Conservation (phyloP, 1,140 invertebrate species). For the Ceratitis capitata region DNA sequence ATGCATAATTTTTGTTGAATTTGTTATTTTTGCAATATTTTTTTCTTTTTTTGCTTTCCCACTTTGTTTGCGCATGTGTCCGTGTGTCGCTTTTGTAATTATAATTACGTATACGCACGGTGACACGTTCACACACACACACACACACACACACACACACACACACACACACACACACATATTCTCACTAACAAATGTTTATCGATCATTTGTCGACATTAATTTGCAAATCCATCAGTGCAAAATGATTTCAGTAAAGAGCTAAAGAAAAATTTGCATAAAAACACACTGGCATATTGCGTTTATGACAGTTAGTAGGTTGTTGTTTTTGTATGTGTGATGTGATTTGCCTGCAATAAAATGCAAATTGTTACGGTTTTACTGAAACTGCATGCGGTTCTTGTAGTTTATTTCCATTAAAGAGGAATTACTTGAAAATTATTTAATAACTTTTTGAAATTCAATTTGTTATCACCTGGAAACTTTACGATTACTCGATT, state of each 20-base stretch:
- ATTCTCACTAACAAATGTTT: background rate
- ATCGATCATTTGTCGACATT: slow-evolving; percentile 1
- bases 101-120: slow-evolving; percentile 20
- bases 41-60: background rate
- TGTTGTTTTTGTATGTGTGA: background rate
- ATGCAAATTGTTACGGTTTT: too few relatives aligned
- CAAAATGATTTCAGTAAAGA: background rate
- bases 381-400: too few relatives aligned
- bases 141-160: background rate
- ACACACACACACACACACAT: background rate
- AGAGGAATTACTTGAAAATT: too few relatives aligned
- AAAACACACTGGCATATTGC: background rate
- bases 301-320: background rate
- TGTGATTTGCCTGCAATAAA: background rate
- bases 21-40: slow-evolving; percentile 28
- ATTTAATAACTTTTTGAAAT: too few relatives aligned
- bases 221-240: slow-evolving; percentile 20
- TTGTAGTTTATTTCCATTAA: too few relatives aligned
- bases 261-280: background rate
- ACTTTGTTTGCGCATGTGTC: background rate
- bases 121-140: background rate
- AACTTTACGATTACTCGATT: too few relatives aligned
- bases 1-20: slow-evolving; percentile 9
- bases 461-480: too few relatives aligned
- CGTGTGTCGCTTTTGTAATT: background rate